These are phyloP conservation scores for Ophiothrix spiculata DNA, from an alignment of 35 echinoderm and acorn worm genomes.

Conservation along the genomic window DNA sequence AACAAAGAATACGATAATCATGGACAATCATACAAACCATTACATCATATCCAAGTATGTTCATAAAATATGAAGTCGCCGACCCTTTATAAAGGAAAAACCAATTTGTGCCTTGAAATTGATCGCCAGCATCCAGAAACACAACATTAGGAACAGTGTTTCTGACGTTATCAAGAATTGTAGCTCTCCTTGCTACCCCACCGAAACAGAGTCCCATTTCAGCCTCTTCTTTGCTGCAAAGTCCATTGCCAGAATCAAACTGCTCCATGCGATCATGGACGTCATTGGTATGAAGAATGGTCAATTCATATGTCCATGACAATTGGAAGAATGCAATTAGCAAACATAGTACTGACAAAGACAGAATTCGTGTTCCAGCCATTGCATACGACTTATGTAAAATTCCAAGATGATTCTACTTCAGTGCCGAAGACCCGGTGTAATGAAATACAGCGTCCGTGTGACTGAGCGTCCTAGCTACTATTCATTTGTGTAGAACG, in stretches of 20 bases:
- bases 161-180: conserved; percentile 28
- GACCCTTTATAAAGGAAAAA: conserved; percentile 69
- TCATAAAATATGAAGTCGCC: conserved; percentile 80
- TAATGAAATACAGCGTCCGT: too few species aligned
- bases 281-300: too few species aligned
- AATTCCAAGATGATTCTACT: too few species aligned
- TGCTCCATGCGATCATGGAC: conserved; percentile 73
- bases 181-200: conserved; percentile 61
- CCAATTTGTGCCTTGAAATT: conserved; percentile 94
- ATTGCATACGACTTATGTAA: too few species aligned
- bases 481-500: too few species aligned
- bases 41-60: conserved; percentile 70
- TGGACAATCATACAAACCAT: conserved; percentile 55
- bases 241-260: conserved; percentile 18
- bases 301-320: too few species aligned
- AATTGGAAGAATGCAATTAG: too few species aligned
- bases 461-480: too few species aligned
- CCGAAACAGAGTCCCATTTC: conserved; percentile 43
- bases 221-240: conserved; percentile 40
- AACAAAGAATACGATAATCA: background rate
- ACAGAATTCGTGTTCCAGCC: too few species aligned
- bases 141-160: conserved; percentile 34
- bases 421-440: too few species aligned
- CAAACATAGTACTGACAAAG: too few species aligned
- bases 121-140: conserved; percentile 77